Base-by-base conservation (phyloP, 2,888 invertebrate genomes). In the Lithosia quadra region DNA sequence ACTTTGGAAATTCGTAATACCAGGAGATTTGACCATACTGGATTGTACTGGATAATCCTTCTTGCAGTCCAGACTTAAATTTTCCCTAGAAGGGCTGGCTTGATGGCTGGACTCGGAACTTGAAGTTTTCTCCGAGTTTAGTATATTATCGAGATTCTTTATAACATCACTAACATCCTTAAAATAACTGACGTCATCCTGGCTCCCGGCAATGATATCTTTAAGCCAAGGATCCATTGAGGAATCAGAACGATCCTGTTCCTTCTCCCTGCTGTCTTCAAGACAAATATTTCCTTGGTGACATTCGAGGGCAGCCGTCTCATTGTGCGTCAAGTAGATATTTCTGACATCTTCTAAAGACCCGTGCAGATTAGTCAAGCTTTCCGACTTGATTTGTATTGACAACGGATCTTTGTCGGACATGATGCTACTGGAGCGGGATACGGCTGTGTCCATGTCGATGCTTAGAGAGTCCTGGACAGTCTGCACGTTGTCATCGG, bases 301-400 rank as follows among this genome's bases (percentile, higher is more conserved):
- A 70, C 94, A 93, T 68, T 94, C 94, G 9, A 91, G 85, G 0
- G 87, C 83, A 0, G 94, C 87, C 11, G 88, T 90, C 78, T 95
- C 95, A 69, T 92, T 91, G 78, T 94, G 94, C 11, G 92, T 92
- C 71, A 94, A 91, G 80, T 94, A 94, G 69, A 94, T 94, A 70
- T 94, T 94, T 34, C 92, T 86, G 0, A 96, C 93, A 81, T 96
- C 96, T 71, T 97, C 97, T 7, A 97, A 88, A 1, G 97, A 97
- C 0, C 97, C 97, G 78, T 97, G 96, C 0, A 97, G 91, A 84
- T 97, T 97, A 55, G 95, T 96, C 55, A 96, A 88, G 78, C 96
- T 96, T 53, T 95, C 95, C 0, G 96, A 95, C 77, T 93, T 95
- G 63, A 90, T 86, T 81, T 92, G 93, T 39, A 89, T 75, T 0